Conservation (phyloP, 2,797 vertebrate species). For the Halcyon chelicuti region DNA sequence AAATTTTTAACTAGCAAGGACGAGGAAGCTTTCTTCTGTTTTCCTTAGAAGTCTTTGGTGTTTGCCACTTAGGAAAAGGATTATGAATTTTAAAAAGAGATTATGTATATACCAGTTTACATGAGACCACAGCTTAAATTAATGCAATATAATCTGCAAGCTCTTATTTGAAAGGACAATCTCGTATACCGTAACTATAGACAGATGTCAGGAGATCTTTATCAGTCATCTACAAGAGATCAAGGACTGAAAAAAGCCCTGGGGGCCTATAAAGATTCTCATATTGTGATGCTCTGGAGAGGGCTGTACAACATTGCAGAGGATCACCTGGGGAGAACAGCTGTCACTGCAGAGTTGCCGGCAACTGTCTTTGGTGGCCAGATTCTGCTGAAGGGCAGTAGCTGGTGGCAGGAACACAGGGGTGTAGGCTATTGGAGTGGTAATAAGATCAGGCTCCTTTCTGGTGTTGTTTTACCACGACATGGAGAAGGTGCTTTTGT, state of each 20-base stretch:
- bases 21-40: neutral
- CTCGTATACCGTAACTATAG: neutral
- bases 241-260: neutral
- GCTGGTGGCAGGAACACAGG: accelerated
- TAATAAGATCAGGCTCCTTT: neutral
- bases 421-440: neutral
- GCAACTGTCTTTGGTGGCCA: neutral
- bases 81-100: neutral
- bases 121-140: neutral
- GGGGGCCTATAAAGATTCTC: neutral
- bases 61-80: neutral
- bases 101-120: neutral
- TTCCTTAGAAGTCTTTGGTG: neutral
- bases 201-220: neutral
- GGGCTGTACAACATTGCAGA: neutral
- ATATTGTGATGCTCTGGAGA: neutral
- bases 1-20: neutral
- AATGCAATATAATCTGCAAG: neutral
- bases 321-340: neutral
- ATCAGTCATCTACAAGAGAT: neutral
- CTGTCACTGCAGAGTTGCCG: neutral
- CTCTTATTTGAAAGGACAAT: neutral
- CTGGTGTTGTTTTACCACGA: neutral
- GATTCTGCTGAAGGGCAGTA: neutral
- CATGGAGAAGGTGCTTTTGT: neutral